phyloP scores from a whole-genome alignment of 2,888 invertebrate species.

The Apamea anceps region DNA sequence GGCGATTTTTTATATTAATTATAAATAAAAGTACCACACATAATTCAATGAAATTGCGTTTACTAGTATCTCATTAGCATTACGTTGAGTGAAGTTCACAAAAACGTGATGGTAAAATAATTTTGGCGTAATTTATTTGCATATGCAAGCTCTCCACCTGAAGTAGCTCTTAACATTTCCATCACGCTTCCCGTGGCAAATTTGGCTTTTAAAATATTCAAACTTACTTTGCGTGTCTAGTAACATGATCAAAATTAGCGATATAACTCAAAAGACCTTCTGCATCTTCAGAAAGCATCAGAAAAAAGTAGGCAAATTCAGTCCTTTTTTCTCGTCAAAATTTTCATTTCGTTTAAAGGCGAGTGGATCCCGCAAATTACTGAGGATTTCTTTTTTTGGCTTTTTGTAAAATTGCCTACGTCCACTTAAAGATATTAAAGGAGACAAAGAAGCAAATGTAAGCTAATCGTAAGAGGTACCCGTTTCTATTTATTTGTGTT shows the following conservation, averaged over 20 bases:
- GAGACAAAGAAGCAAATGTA: conserved; percentile 81
- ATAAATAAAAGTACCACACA: background rate
- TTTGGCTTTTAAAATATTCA: conserved; percentile 51
- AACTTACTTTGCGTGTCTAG: conserved; percentile 42
- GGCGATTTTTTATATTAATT: no score
- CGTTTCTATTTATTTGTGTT: conserved; percentile 69
- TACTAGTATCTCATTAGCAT: conserved; percentile 22
- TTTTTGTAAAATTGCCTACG: conserved; percentile 87
- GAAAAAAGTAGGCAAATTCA: conserved; percentile 70
- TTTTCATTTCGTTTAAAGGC: conserved; percentile 86
- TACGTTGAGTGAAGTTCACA: conserved; percentile 4
- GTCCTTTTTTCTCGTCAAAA: conserved; percentile 80
- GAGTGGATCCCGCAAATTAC: conserved; percentile 86
- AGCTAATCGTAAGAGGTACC: conserved; percentile 76
- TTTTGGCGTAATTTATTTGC: conserved; percentile 21
- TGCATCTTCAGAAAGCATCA: conserved; percentile 68
- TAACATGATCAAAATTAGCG: conserved; percentile 66
- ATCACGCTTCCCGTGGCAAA: conserved; percentile 25
- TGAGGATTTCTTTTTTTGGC: conserved; percentile 81
- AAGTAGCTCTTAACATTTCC: conserved; percentile 41
- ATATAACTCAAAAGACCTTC: conserved; percentile 70
- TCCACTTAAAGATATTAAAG: conserved; percentile 89
- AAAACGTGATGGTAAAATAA: conserved; percentile 21
- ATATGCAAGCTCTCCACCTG: conserved; percentile 13
- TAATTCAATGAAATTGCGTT: background rate